Conservation (phyloP, 2,888 invertebrate genomes). For the Caenorhabditis becei region DNA sequence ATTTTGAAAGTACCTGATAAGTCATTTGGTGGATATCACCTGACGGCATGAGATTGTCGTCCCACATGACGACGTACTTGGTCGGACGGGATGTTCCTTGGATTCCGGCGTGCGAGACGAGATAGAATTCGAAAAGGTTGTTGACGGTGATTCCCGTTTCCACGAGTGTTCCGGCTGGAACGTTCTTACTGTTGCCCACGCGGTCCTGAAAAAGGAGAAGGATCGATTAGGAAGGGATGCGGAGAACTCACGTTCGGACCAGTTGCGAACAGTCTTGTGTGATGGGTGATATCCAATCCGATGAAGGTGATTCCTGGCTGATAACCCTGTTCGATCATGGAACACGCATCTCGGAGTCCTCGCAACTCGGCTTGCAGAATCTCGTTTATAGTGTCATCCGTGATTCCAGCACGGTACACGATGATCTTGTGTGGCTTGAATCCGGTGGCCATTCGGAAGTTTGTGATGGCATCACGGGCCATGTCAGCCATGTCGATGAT, state of each 20-base stretch:
- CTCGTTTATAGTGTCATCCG: constrained; percentile 26
- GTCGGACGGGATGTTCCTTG: no score
- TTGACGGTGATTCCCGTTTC: constrained; percentile 61
- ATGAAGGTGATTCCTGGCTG: constrained; percentile 63
- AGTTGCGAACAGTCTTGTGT: constrained; percentile 48
- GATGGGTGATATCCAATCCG: constrained; percentile 52
- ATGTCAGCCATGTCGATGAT: constrained; percentile 48
- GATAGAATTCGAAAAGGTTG: constrained; percentile 56
- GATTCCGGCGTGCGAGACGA: constrained; percentile 61
- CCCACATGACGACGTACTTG: constrained; percentile 60
- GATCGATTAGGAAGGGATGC: background rate
- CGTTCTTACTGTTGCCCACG: constrained; percentile 51
- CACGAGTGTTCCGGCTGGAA: constrained; percentile 60
- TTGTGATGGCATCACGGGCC: constrained; percentile 43
- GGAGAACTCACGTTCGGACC: constrained; percentile 22
- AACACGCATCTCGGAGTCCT: constrained; percentile 49
- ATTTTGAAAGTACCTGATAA: constrained; percentile 42
- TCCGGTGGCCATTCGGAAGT: constrained; percentile 30
- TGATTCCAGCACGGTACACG: constrained; percentile 46
- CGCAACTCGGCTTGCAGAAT: constrained; percentile 55
- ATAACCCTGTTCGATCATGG: constrained; percentile 35
- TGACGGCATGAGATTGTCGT: constrained; percentile 41
- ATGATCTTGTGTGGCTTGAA: constrained; percentile 59
- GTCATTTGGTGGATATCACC: constrained; percentile 58
- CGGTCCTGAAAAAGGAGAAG: constrained; percentile 34